A percentile compares a stretch with the other conserved stretches of the same genome.
These are phyloP conservation scores for Aphaenogaster ashmeadi DNA, from an alignment of 1,140 invertebrate species.

Conservation along the genomic window DNA sequence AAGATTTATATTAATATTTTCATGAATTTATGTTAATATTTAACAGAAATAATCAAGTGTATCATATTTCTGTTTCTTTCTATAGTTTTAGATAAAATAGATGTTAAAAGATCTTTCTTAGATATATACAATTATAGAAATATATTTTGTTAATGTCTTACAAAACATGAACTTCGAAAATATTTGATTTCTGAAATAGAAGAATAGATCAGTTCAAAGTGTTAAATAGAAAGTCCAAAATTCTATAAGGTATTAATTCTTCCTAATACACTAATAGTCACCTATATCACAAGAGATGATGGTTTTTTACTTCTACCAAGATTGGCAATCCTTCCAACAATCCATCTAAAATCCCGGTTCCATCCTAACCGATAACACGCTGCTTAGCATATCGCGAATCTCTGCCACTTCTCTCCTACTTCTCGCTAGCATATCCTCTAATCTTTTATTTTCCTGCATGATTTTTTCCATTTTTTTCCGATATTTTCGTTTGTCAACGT, in stretches of 20 bases:
- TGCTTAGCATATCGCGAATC: slow-evolving; percentile 80
- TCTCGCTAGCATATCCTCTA: slow-evolving; percentile 78
- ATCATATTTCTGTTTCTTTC: neutral
- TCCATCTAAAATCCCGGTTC: slow-evolving; percentile 80
- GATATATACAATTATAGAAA: slow-evolving; percentile 36
- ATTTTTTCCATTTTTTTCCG: slow-evolving; percentile 80
- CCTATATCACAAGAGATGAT: slow-evolving; percentile 38
- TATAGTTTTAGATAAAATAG: slow-evolving; percentile 16
- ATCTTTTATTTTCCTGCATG: slow-evolving; percentile 79
- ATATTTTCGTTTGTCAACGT: slow-evolving; percentile 71
- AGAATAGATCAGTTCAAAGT: slow-evolving; percentile 17
- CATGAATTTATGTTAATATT: slow-evolving; percentile 28
- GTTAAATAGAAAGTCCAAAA: slow-evolving; percentile 28
- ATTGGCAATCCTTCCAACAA: neutral
- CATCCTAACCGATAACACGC: slow-evolving; percentile 82
- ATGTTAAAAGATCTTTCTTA: neutral
- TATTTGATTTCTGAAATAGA: slow-evolving; percentile 49
- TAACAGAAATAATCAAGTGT: slow-evolving; percentile 35
- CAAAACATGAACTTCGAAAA: slow-evolving; percentile 39
- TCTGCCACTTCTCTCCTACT: slow-evolving; percentile 80
- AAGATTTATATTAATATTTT: slow-evolving; percentile 50
- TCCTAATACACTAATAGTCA: slow-evolving; percentile 7
- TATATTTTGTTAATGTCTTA: slow-evolving; percentile 10
- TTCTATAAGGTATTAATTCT: slow-evolving; percentile 18
- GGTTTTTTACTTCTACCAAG: slow-evolving; percentile 37